Conservation (phyloP, 2,888 invertebrate species). For the Branchellion lobata region DNA sequence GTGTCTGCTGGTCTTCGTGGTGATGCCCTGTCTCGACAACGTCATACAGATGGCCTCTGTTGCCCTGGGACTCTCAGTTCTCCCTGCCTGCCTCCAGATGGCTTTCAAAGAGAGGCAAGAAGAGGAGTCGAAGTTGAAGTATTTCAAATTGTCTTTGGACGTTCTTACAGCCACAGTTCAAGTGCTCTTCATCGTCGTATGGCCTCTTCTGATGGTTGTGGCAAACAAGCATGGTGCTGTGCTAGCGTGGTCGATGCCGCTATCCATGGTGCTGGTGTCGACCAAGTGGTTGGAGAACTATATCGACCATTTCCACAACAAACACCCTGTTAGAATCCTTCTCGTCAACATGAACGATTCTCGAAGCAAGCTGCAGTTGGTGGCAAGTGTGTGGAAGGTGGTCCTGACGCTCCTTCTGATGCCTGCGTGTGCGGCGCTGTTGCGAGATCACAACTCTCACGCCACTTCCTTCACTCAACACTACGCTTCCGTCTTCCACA, state of each 20-base stretch:
- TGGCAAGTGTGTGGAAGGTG: conserved; percentile 55
- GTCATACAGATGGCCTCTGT: conserved; percentile 57
- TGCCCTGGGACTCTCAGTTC: conserved; percentile 56
- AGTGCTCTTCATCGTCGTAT: conserved; percentile 51
- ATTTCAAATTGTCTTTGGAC: conserved; percentile 25
- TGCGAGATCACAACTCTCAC: conserved; percentile 14
- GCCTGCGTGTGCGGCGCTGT: conserved; percentile 25
- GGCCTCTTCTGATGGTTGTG: conserved; percentile 21
- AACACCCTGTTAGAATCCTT: conserved; percentile 10
- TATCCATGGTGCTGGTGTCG: conserved; percentile 72
- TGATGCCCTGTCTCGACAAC: conserved; percentile 57
- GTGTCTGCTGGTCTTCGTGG: conserved; percentile 68
- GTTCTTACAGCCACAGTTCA: conserved; percentile 54
- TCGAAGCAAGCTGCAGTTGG: conserved; percentile 52
- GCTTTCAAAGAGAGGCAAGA: conserved; percentile 42
- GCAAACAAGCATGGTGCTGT: not conserved
- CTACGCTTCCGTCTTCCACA: conserved; percentile 39
- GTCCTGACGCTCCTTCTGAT: conserved; percentile 51
- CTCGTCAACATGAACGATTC: conserved; percentile 63
- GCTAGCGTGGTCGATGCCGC: conserved; percentile 67
- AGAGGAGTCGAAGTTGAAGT: conserved; percentile 19
- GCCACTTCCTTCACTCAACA: not conserved
- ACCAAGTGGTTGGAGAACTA: conserved; percentile 84
- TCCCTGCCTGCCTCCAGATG: conserved; percentile 53
- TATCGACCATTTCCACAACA: conserved; percentile 61